Base-by-base conservation (phyloP, 2,113 vertebrate genomes). In the Oncorhynchus nerka region DNA sequence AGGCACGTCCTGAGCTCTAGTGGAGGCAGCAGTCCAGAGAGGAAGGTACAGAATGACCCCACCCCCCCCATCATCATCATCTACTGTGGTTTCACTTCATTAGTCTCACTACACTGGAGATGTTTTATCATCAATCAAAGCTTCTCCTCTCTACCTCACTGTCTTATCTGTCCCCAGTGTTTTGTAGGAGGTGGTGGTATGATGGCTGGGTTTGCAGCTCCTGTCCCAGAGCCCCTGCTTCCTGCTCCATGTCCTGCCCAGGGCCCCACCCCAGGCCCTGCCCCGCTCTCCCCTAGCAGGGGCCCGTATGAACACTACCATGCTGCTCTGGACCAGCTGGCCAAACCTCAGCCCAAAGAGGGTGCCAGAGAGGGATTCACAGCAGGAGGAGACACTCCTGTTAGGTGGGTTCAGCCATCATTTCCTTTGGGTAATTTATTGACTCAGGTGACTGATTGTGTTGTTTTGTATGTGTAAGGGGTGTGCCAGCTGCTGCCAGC, bases 1-100 rank as follows among this genome's bases (percentile, higher is more conserved):
- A 96, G 93, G 75, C 95, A 95, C 82, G 96, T 97, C 48, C 92
- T 97, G 79, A 95, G 94, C 87, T 95, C 95, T 69, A 94, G 96
- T 89, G 93, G 95, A 86, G 95, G 93, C 1, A 92, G 92, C 85
- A 94, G 93, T 76, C 93, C 94, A 69, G 93, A 94, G 85, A 92
- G 87, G 59, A 94, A 93, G 93, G 94, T 94, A n/a, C 59, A 45
- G 8, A 12, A 15, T 24, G 13, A 24, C 11, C 22, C 68, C 7
- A 5, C 32, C 22, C 39, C 6, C 7, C 5, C 6, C 28, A 34
- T 68, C 19, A 45, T 48, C 34, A n/a, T 70, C 9, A 48, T 26
- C 13, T 12, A 19, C 62, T 64, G 62, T 26, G 62, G n/a, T 22
- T 64, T 22, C n/a, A 22, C n/a, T 68, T 34, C 6, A 39, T 45